Evolutionary conservation across 2,888 invertebrate species (phyloP).

Genomic region (Drosophila algonquin): DNA sequence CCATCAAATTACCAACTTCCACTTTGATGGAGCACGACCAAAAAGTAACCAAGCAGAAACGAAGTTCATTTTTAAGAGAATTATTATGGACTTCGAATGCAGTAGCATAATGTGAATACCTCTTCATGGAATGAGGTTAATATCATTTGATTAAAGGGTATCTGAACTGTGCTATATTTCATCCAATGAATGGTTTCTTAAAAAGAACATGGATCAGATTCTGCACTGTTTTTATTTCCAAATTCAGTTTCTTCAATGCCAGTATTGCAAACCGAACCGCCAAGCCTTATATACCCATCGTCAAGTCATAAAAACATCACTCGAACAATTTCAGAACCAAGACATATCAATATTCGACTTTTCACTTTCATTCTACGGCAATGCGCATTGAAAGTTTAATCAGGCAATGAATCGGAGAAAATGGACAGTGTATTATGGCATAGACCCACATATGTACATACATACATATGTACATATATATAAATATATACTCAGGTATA

Average conservation of each 20-base stretch:
- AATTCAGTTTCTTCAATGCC: not conserved
- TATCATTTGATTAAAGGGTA: not conserved
- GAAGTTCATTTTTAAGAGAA: not conserved
- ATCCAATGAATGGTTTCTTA: not conserved
- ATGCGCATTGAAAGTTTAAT: slow-evolving; percentile 53
- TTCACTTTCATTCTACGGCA: slow-evolving; percentile 76
- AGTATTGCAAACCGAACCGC: slow-evolving; percentile 6
- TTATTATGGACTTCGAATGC: not conserved
- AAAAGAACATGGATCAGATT: not conserved
- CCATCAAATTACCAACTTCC: slow-evolving; percentile 64
- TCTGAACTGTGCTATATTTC: not conserved
- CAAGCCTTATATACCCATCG: slow-evolving; percentile 3
- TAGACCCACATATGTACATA: slow-evolving; percentile 8
- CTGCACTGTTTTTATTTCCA: not conserved
- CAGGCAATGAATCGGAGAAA: slow-evolving; percentile 48
- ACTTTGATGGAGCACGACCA: slow-evolving; percentile 23
- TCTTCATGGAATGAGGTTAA: not conserved
- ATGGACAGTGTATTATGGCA: slow-evolving; percentile 44
- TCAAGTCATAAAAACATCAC: slow-evolving; percentile 10
- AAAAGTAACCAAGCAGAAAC: not conserved
- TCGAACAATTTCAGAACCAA: slow-evolving; percentile 35
- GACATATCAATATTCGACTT: slow-evolving; percentile 36
- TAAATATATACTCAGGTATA: not conserved
- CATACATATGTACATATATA: slow-evolving; percentile 8
- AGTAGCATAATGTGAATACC: not conserved